Conservation (phyloP, 2,113 vertebrate species). For the Forbesichthys papilliferus region DNA sequence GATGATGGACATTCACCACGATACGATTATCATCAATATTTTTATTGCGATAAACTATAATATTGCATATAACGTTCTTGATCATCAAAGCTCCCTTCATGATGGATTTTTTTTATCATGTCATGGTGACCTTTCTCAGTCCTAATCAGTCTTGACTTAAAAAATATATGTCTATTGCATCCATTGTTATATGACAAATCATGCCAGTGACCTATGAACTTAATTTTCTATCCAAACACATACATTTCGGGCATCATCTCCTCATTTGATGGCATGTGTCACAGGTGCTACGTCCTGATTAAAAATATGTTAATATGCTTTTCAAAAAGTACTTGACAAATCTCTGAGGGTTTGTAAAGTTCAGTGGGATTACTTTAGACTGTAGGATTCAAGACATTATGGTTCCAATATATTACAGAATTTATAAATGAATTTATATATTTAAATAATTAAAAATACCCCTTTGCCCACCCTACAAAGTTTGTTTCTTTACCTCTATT, state of each 20-base stretch:
- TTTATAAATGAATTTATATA: too few relatives aligned
- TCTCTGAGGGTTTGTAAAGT: background rate
- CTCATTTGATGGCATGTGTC: slow-evolving; percentile 76
- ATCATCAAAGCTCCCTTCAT: slow-evolving; percentile 48
- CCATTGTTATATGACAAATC: slow-evolving; percentile 82
- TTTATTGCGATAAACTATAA: too few relatives aligned
- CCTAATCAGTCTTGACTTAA: slow-evolving; percentile 87
- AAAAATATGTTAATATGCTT: slow-evolving; percentile 73
- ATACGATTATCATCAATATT: too few relatives aligned
- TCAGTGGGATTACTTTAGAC: background rate
- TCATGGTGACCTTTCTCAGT: slow-evolving; percentile 86
- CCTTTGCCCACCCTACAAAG: background rate
- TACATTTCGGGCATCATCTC: slow-evolving; percentile 81
- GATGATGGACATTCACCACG: slow-evolving; percentile 27
- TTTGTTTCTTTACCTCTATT: background rate
- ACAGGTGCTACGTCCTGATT: slow-evolving; percentile 69
- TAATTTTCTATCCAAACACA: slow-evolving; percentile 86
- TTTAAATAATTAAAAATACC: background rate
- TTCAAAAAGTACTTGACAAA: slow-evolving; percentile 38
- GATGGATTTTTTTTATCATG: slow-evolving; percentile 77
- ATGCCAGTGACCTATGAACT: slow-evolving; percentile 83
- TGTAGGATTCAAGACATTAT: background rate
- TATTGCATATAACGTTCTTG: slow-evolving; percentile 36
- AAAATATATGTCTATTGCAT: slow-evolving; percentile 94
- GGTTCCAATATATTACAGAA: too few relatives aligned